phyloP scores from a whole-genome alignment of 2,797 vertebrate genomes.

The Fringilla coelebs region DNA sequence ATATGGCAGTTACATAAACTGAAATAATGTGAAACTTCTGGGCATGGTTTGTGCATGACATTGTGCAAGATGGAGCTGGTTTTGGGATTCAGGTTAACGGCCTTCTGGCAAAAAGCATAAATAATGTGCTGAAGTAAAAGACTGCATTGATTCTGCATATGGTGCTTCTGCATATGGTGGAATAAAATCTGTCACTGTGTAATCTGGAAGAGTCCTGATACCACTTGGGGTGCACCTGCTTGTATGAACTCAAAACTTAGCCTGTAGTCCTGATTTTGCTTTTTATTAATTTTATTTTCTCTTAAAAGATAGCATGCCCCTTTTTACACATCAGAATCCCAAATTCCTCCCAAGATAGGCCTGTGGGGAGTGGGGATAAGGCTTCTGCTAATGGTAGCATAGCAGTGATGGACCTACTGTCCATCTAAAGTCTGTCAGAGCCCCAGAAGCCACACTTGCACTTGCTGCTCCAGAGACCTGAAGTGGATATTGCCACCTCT shows the following conservation, averaged over 20 bases:
- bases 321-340: background rate
- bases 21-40: slow-evolving; percentile 40
- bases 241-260: background rate
- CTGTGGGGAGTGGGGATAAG: background rate
- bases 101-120: background rate
- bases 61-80: background rate
- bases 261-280: background rate
- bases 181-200: background rate
- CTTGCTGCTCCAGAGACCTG: background rate
- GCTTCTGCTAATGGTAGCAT: background rate
- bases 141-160: background rate
- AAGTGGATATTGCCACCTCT: background rate
- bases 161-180: background rate
- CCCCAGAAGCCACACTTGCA: background rate
- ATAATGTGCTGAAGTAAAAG: background rate
- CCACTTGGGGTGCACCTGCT: background rate
- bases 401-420: background rate
- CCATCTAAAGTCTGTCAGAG: background rate
- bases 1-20: slow-evolving; percentile 35
- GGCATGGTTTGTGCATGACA: background rate
- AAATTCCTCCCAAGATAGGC: background rate
- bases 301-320: background rate
- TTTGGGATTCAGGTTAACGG: slow-evolving; percentile 21
- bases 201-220: background rate
- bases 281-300: background rate